Base-by-base conservation (phyloP, 2,113 vertebrate genomes). In the Cervus canadensis region DNA sequence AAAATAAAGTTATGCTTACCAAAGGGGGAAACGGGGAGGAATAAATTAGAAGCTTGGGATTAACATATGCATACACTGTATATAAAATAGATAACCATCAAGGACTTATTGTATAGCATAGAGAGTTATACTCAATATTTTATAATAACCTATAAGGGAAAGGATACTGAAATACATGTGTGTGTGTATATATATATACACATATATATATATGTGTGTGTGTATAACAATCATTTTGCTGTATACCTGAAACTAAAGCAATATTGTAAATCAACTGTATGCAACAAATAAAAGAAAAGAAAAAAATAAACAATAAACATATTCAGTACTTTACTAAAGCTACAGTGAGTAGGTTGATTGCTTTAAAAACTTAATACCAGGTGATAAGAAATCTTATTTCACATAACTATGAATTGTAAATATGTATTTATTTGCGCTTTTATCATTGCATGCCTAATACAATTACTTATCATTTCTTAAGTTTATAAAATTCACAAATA, bases 381-480 rank as follows among this genome's bases (percentile, higher is more conserved):
- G 13, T 78, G 21, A 52, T 91, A 85, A 83, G 36, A 93, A 78
- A 91, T 90, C 2, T 52, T 74, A 76, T 76, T 45, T 92, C 40
- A 67, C n/a, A 2, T 56, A 84, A 84, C 5, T 59, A 76, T 79
- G 7, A 52, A 60, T 40, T 92, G 0, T 52, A 96, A 92, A 94
- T 88, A 81, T 56, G 91, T 88, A 67, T 71, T 40, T 82, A 86
- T 74, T 91, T 95, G 54, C 0, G 91, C 3, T 81, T 96, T 94
- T 94, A 30, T 25, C 67, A 76, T 50, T 60, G 21, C 12, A 56
- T 45, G 2, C 26, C 33, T 78, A 54, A 87, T 28, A 87, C 15
- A 94, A 57, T 91, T 88, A 85, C 30, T 45, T 56, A 9, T 8
- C 5, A 62, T 64, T 87, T 87, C 21, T 48, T 81, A 26, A 57